Evolutionary conservation across 2,888 invertebrate species (phyloP).

Genomic region (Sarcophaga carnaria): DNA sequence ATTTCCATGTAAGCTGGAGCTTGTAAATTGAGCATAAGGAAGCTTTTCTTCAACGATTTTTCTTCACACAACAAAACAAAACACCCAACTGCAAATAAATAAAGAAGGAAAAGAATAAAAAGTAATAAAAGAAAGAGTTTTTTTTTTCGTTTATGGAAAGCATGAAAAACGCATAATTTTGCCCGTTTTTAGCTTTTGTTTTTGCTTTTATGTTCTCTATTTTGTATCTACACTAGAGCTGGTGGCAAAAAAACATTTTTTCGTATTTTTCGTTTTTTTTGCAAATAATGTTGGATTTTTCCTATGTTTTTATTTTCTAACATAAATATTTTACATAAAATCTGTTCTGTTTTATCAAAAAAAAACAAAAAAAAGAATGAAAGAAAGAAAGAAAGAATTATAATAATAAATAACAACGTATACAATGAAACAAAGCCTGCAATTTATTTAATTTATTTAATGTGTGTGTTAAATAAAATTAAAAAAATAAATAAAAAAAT

Average conservation of each 20-base stretch:
- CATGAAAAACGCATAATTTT: conserved; percentile 63
- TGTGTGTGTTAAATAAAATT: conserved; percentile 5
- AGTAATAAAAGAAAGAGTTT: conserved; percentile 5
- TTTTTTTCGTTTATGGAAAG: conserved; percentile 17
- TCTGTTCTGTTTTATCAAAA: too few species aligned
- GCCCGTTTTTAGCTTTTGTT: conserved; percentile 47
- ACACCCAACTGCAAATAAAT: too few species aligned
- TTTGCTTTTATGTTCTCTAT: conserved; percentile 48
- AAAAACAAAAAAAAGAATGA: conserved; percentile 30
- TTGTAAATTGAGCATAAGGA: too few species aligned
- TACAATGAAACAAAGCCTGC: conserved; percentile 35
- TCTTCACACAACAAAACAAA: too few species aligned
- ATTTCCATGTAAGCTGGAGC: too few species aligned
- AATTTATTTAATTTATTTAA: conserved; percentile 31
- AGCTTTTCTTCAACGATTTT: too few species aligned
- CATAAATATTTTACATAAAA: neutral
- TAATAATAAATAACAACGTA: conserved; percentile 36
- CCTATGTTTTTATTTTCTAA: conserved; percentile 13
- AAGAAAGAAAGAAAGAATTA: conserved; percentile 7
- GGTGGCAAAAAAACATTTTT: neutral
- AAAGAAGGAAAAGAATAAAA: neutral
- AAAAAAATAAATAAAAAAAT: too few species aligned
- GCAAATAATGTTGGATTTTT: conserved; percentile 25
- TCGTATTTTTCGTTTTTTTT: conserved; percentile 16
- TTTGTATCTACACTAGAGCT: conserved; percentile 67